Conservation (phyloP, 2,888 invertebrate species). For the Cynaeus angustus region DNA sequence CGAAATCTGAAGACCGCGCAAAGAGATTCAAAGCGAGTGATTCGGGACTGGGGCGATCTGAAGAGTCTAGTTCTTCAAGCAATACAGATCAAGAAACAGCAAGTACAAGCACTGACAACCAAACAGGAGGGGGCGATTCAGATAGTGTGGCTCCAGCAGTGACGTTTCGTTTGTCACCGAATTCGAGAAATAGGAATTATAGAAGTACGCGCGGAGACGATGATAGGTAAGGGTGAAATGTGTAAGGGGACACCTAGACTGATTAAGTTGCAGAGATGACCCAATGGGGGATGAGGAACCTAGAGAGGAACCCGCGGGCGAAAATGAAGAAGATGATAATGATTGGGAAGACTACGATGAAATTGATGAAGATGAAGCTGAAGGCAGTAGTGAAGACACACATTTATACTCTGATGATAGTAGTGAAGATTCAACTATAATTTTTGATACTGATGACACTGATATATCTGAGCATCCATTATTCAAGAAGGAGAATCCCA, state of each 20-base stretch:
- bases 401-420: slow-evolving; percentile 22
- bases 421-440: slow-evolving; percentile 53
- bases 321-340: slow-evolving; percentile 32
- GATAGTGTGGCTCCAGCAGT: not conserved
- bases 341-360: slow-evolving; percentile 53
- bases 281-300: slow-evolving; percentile 49
- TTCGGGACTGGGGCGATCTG: slow-evolving; percentile 52
- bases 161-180: slow-evolving; percentile 14
- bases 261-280: slow-evolving; percentile 3
- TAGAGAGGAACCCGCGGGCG: slow-evolving; percentile 3
- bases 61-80: slow-evolving; percentile 60
- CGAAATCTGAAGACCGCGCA: slow-evolving; percentile 52
- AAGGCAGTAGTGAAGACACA: slow-evolving; percentile 23
- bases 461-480: slow-evolving; percentile 70
- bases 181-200: slow-evolving; percentile 61
- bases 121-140: not conserved
- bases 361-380: slow-evolving; percentile 37
- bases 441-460: slow-evolving; percentile 64
- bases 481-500: slow-evolving; percentile 77
- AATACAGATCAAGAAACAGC: slow-evolving; percentile 60
- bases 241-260: not conserved
- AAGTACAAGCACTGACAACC: slow-evolving; percentile 59
- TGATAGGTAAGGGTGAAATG: slow-evolving; percentile 52
- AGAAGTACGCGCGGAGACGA: slow-evolving; percentile 56
- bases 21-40: slow-evolving; percentile 65